phyloP scores from a whole-genome alignment of 2,888 invertebrate genomes.

The Axea sp. region DNA sequence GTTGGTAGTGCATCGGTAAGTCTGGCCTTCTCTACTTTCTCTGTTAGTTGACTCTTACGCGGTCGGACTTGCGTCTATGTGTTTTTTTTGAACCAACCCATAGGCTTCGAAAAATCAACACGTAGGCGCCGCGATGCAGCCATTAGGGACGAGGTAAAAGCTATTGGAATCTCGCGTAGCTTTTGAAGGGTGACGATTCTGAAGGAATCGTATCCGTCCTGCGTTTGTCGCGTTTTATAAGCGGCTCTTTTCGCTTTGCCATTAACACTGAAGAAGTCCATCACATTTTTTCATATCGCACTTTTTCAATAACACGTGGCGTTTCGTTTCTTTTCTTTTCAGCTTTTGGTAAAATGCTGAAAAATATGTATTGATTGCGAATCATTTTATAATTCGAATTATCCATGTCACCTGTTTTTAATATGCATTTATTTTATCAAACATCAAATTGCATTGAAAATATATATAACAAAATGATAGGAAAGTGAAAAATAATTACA shows the following conservation, averaged over 20 bases:
- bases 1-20: too few relatives aligned
- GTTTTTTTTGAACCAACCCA: conserved; percentile 57
- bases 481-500: too few relatives aligned
- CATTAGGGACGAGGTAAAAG: conserved; percentile 75
- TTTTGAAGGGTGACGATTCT: conserved; percentile 66
- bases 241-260: conserved; percentile 57
- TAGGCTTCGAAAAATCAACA: conserved; percentile 65
- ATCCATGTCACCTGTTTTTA: too few relatives aligned
- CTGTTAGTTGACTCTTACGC: conserved; percentile 42
- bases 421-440: too few relatives aligned
- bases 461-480: conserved; percentile 19
- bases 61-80: conserved; percentile 34
- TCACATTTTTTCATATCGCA: conserved; percentile 47
- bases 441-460: conserved; percentile 35
- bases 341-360: not conserved
- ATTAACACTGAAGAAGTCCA: conserved; percentile 54
- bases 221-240: conserved; percentile 58
- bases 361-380: not conserved
- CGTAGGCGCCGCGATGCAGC: conserved; percentile 68
- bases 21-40: conserved; percentile 51
- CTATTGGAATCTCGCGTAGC: conserved; percentile 73
- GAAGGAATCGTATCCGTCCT: conserved; percentile 62
- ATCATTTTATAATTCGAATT: not conserved
- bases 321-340: too few relatives aligned
- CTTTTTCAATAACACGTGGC: conserved; percentile 28